Evolutionary conservation across 2,113 vertebrate species (phyloP).

Genomic region (Vicugna pacos): DNA sequence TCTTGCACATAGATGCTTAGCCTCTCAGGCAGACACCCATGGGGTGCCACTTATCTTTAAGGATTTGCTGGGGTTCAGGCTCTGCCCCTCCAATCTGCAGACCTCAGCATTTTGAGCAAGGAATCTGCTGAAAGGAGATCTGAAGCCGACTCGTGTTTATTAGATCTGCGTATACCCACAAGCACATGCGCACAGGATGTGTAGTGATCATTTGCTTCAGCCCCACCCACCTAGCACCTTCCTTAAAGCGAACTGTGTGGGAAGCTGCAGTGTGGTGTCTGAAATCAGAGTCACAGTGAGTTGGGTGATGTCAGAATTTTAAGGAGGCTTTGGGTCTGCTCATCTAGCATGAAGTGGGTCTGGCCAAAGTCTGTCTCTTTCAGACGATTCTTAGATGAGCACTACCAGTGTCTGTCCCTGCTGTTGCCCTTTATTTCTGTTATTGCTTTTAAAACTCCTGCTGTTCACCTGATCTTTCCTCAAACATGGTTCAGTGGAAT

Average conservation of each 20-base stretch:
- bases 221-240: neutral
- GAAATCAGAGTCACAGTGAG: neutral
- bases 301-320: neutral
- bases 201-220: neutral
- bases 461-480: slow-evolving; percentile 14
- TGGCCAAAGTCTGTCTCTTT: neutral
- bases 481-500: slow-evolving; percentile 13
- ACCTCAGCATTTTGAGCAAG: neutral
- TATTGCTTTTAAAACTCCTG: neutral
- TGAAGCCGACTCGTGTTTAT: neutral
- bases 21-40: neutral
- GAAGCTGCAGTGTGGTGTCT: neutral
- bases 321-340: neutral
- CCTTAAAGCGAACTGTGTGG: neutral
- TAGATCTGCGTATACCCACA: fast-evolving
- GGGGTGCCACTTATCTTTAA: neutral
- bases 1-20: neutral
- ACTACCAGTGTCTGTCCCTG: neutral
- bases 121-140: neutral
- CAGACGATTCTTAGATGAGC: neutral
- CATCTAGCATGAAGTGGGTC: neutral
- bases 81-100: neutral
- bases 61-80: neutral
- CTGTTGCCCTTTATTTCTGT: slow-evolving; percentile 17
- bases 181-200: fast-evolving